Base-by-base conservation (phyloP, 2,888 invertebrate species). In the Criorhina ranunculi region DNA sequence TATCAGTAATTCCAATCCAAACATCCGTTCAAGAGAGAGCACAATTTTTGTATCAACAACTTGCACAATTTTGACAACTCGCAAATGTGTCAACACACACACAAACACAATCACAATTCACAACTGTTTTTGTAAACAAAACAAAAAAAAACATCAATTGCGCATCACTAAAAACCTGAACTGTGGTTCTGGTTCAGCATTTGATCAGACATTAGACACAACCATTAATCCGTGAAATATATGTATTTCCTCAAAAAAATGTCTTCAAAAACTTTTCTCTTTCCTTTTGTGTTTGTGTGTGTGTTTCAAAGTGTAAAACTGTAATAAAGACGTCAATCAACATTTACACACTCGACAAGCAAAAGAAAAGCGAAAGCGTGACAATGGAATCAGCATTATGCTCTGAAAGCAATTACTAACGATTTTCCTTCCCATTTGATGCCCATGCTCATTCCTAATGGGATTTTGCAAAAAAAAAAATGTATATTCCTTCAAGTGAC, bases 381-480 rank as follows among this genome's bases (percentile, higher is more conserved):
- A 78, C 83, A 79, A 69, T 31, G 46, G 72, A 73, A 55, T 73
- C 66, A 64, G 35, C 67, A 62, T 69, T 73, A 67, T 73, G n/a
- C 73, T 64, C 62, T 46, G 35, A 78, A 73, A 83, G 78, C 83
- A 83, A 83, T 83, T 83, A 83, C 73, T 31, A 57, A 46, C 49
- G 69, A 73, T 83, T 83, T 83, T 83, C 83, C 73, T 72, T 57
- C 78, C 69, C 83, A 79, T 83, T 83, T 69, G 78, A 57, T 83
- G 83, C 44, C 73, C 83, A 64, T 79, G 83, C 44, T 69, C 83
- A 64, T 79, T 83, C 55, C 67, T 55, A 83, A 73, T 83, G 78
- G 83, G 55, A 51, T 46, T 55, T 78, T 78, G 42, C 51, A 33
- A 75, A 75, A 73, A 11, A 62, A 75, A 75, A 73, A 11, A 62